These are phyloP conservation scores for Sebastes cheni DNA, from an alignment of 2,797 vertebrate genomes.

Conservation along the genomic window DNA sequence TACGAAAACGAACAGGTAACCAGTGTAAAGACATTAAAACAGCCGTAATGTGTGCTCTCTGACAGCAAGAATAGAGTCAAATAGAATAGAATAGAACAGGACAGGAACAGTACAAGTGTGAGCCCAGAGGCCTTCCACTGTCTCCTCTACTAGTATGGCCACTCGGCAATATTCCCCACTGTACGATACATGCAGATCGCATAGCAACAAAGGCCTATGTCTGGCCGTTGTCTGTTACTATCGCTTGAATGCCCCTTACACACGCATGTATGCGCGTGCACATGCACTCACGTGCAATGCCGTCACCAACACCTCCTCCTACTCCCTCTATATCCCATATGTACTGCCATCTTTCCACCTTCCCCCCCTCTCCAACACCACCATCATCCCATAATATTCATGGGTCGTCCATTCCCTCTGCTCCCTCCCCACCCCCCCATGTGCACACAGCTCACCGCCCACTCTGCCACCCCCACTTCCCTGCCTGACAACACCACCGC, in stretches of 20 bases:
- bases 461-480: slow-evolving; percentile 71
- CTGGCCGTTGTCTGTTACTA: slow-evolving; percentile 68
- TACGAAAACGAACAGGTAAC: no score
- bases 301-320: slow-evolving; percentile 62
- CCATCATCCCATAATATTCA: slow-evolving; percentile 84
- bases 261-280: slow-evolving; percentile 55
- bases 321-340: slow-evolving; percentile 82
- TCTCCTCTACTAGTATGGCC: slow-evolving; percentile 11
- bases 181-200: slow-evolving; percentile 61
- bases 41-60: no score
- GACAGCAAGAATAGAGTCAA: no score
- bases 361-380: slow-evolving; percentile 39
- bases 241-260: slow-evolving; percentile 65
- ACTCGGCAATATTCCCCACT: slow-evolving; percentile 32
- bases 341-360: slow-evolving; percentile 59
- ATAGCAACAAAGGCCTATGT: slow-evolving; percentile 74
- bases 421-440: slow-evolving; percentile 73
- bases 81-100: neutral
- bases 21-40: no score
- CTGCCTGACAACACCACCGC: slow-evolving; percentile 80
- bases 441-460: slow-evolving; percentile 65
- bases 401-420: slow-evolving; percentile 69
- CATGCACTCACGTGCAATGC: slow-evolving; percentile 47
- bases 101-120: neutral
- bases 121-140: slow-evolving; percentile 41